phyloP scores from a whole-genome alignment of 2,113 vertebrate genomes.

The Macheiramphus alcinus region DNA sequence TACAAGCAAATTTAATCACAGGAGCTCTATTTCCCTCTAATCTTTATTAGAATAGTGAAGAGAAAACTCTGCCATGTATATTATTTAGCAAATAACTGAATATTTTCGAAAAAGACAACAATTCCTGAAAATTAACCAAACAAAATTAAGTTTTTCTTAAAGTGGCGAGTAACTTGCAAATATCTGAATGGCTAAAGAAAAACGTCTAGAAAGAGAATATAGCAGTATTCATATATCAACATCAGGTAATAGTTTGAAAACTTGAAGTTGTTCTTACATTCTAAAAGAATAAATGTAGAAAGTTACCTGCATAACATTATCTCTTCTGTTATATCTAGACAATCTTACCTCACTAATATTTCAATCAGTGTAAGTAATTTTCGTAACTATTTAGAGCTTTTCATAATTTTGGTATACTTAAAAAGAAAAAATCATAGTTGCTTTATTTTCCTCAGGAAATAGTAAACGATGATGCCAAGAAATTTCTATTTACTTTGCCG shows the following conservation, averaged over 20 bases:
- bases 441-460: not conserved
- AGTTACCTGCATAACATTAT: not conserved
- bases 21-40: not conserved
- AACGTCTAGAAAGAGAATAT: not conserved
- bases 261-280: not conserved
- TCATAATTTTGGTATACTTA: not conserved
- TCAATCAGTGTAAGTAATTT: not conserved
- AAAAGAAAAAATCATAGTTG: not conserved
- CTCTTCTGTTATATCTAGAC: not conserved
- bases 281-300: not conserved
- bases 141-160: not conserved
- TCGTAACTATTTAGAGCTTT: not conserved
- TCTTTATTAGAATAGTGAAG: not conserved
- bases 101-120: not conserved
- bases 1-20: slow-evolving; percentile 45
- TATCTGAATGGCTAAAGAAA: not conserved
- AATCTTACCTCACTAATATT: not conserved
- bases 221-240: not conserved
- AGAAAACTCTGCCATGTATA: not conserved
- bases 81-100: not conserved
- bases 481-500: not conserved
- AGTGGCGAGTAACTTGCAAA: not conserved
- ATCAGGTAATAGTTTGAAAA: not conserved
- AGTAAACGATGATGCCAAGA: not conserved
- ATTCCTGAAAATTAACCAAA: not conserved